Evolutionary conservation across 2,888 invertebrate species (phyloP).

Genomic region (Crematogaster levior): DNA sequence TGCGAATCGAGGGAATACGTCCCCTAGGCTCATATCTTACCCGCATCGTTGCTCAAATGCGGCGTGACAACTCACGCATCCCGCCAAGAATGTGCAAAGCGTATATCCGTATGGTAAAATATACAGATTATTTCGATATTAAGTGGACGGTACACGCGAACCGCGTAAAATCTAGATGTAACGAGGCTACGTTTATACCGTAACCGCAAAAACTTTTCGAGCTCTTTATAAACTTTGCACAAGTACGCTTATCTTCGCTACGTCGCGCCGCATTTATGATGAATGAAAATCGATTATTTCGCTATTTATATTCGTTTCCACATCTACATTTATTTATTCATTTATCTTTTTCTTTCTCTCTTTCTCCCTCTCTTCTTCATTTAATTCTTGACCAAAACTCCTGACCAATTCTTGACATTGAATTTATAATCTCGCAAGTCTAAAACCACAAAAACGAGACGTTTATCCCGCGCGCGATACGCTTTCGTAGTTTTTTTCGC

Average conservation of each 20-base stretch:
- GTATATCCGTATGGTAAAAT: slow-evolving; percentile 45
- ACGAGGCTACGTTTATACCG: slow-evolving; percentile 34
- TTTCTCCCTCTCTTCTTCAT: neutral
- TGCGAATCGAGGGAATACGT: slow-evolving; percentile 20
- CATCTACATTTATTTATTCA: neutral
- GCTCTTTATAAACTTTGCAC: slow-evolving; percentile 38
- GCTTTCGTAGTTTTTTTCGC: slow-evolving; percentile 39
- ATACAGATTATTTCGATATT: slow-evolving; percentile 46
- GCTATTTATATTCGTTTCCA: neutral
- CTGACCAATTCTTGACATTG: neutral
- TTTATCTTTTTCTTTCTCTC: neutral
- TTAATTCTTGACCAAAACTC: neutral
- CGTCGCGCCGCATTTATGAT: slow-evolving; percentile 12
- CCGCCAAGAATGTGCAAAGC: slow-evolving; percentile 28
- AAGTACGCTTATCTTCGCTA: slow-evolving; percentile 22
- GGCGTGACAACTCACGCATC: slow-evolving; percentile 45
- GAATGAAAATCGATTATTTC: slow-evolving; percentile 27
- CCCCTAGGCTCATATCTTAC: slow-evolving; percentile 19
- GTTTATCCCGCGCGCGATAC: slow-evolving; percentile 1
- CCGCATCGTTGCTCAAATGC: slow-evolving; percentile 27
- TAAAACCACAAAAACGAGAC: neutral
- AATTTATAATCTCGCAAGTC: slow-evolving; percentile 28
- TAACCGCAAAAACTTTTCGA: slow-evolving; percentile 41
- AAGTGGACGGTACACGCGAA: slow-evolving; percentile 56
- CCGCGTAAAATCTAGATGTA: slow-evolving; percentile 52